These are phyloP conservation scores for Habrosyne pyritoides DNA, from an alignment of 2,888 invertebrate genomes.

Conservation along the genomic window DNA sequence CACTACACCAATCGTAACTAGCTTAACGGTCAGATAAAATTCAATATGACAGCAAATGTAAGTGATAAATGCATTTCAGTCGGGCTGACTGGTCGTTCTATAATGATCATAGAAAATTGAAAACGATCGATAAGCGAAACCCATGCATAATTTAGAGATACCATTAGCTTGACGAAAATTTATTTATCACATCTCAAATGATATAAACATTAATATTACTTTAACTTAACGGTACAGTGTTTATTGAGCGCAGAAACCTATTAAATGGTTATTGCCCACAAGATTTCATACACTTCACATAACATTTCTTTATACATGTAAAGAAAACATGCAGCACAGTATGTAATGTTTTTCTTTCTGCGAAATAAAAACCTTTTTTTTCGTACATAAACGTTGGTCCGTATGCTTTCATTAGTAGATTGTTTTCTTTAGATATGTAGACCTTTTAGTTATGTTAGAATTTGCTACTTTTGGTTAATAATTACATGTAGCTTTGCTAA, in stretches of 20 bases:
- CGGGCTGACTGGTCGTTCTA: constrained; percentile 44
- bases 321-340: background rate
- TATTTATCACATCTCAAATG: background rate
- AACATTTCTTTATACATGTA: background rate
- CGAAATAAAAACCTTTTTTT: no score
- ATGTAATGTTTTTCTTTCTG: no score
- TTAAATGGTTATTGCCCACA: background rate
- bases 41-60: constrained; percentile 58
- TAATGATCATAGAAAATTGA: constrained; percentile 48
- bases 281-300: background rate
- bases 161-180: constrained; percentile 1
- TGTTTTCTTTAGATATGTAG: no score
- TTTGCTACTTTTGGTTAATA: no score
- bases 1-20: constrained; percentile 33
- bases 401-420: no score
- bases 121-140: constrained; percentile 38
- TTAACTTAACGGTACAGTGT: background rate
- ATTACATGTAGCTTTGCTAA: no score
- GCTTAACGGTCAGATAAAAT: constrained; percentile 64
- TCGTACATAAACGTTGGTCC: no score
- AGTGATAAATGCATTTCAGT: constrained; percentile 56
- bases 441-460: no score
- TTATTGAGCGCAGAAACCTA: background rate
- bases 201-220: background rate
- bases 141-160: constrained; percentile 39